Conservation (phyloP, 2,797 vertebrate genomes). For the Jordanella pulchra region DNA sequence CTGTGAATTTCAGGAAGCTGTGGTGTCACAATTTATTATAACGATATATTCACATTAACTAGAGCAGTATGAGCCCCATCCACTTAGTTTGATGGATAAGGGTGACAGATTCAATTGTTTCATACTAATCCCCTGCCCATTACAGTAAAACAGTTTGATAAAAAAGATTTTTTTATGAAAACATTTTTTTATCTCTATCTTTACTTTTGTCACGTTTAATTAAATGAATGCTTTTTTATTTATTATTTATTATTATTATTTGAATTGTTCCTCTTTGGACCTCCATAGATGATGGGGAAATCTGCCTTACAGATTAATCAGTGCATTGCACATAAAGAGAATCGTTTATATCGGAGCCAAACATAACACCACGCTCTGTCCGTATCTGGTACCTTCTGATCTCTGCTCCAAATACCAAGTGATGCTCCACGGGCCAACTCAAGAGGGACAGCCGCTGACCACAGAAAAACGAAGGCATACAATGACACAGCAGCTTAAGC, state of each 20-base stretch:
- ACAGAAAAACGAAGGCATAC: slow-evolving; percentile 23
- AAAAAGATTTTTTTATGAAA: too few relatives aligned
- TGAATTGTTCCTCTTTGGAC: neutral
- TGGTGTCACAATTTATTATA: neutral
- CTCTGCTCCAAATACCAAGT: slow-evolving; percentile 21
- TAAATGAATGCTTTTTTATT: too few relatives aligned
- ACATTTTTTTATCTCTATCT: too few relatives aligned
- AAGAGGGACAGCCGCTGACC: slow-evolving; percentile 37
- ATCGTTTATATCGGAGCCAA: slow-evolving; percentile 5
- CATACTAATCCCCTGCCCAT: too few relatives aligned
- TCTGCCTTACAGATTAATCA: neutral
- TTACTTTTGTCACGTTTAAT: too few relatives aligned
- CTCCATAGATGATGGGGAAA: neutral
- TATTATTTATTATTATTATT: neutral
- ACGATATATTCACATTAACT: neutral
- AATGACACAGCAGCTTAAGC: slow-evolving; percentile 48
- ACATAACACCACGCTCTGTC: slow-evolving; percentile 22
- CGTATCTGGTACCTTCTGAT: slow-evolving; percentile 18
- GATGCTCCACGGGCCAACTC: slow-evolving; percentile 20
- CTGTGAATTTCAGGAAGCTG: slow-evolving; percentile 14
- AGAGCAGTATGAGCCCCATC: neutral
- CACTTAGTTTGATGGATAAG: neutral
- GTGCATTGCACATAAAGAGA: neutral
- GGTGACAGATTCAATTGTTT: too few relatives aligned
- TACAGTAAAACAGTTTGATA: too few relatives aligned